Base-by-base conservation (phyloP, 2,797 vertebrate genomes). In the Ctenopoma kingsleyae region DNA sequence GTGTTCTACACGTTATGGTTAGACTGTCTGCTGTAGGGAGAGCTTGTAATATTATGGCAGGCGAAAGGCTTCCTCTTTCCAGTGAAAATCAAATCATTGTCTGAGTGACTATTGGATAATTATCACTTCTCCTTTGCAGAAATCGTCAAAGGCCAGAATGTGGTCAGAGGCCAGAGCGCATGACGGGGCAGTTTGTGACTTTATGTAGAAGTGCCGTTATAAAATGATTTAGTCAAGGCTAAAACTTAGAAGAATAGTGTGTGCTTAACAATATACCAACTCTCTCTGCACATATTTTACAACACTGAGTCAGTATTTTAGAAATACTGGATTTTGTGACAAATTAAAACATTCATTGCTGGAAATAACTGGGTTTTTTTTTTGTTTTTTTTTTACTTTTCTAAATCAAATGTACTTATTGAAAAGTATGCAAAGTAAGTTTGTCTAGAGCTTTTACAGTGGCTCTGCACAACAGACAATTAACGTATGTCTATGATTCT, bases 21-120 rank as follows among this genome's bases (percentile, higher is more conserved):
- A 51, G 22, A 13, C 16, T 13, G 23, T 9, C 16, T 47, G 5
- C 41, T 47, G 3, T 19, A 27, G 8, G 48, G 38, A 61, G 50
- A 27, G 30, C 5, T 47, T 36, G 44, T 30, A 35, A 48, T 59
- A 44, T 55, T 12, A 51, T 38, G 17, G 44, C 27, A 54, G 20
- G 12, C 13, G 5, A 71, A 11, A 36, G 11, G 60, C 70, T 92
- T 92, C 91, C 90, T 87, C 82, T 91, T 92, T 91, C 84, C 41
- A 51, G 13, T 11, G 68, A 85, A 76, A 38, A 63, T 23, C 5
- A 8, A 52, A 41, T 77, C 67, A 72, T 15, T 56, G 67, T 81
- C 58, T 77, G 40, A 66, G 46, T 5, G n/a, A 61, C 59, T 35
- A 5, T n/a, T 11, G 68, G 67, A 85, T 66, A 84, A 83, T 81